A percentile compares a stretch with the other conserved stretches of the same genome.
These are phyloP conservation scores for Apodemus sylvaticus DNA, from an alignment of 2,113 vertebrate species.

Conservation along the genomic window DNA sequence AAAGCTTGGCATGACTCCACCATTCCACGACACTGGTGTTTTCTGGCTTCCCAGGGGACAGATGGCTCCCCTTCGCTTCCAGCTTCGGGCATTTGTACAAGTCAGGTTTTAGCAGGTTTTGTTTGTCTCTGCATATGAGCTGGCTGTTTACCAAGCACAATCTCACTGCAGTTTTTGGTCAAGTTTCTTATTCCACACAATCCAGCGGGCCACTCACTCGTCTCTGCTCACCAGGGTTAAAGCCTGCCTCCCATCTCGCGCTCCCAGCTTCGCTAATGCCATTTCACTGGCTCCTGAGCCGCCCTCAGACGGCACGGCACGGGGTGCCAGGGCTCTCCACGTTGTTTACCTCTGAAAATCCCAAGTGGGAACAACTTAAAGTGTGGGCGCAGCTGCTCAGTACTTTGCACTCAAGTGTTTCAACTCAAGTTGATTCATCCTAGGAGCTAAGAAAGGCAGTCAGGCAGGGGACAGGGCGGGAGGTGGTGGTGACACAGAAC, in stretches of 20 bases:
- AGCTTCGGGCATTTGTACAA: constrained; percentile 1
- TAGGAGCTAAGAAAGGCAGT: neutral
- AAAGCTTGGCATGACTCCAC: neutral
- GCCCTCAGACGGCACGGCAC: neutral
- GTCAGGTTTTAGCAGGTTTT: constrained; percentile 13
- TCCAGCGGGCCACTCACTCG: neutral
- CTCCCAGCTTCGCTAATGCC: neutral
- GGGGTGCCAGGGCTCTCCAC: neutral
- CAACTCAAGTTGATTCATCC: neutral
- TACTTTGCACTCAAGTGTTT: neutral
- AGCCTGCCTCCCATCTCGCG: neutral
- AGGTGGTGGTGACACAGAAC: neutral
- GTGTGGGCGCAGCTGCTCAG: neutral
- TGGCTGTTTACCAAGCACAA: neutral
- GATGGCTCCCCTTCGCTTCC: constrained; percentile 39
- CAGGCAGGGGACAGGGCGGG: neutral
- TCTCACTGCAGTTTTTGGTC: constrained; percentile 1
- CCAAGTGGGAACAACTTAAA: neutral
- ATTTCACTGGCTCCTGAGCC: neutral
- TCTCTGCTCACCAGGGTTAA: neutral
- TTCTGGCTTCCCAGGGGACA: neutral
- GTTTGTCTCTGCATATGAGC: constrained; percentile 1
- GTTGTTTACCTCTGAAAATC: neutral
- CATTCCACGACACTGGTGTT: neutral
- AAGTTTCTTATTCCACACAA: constrained; percentile 24